Percentiles rank a stretch among this genome's conserved stretches.
These are phyloP conservation scores for Oscheius sp. DNA, from an alignment of 2,888 invertebrate species.

Conservation along the genomic window DNA sequence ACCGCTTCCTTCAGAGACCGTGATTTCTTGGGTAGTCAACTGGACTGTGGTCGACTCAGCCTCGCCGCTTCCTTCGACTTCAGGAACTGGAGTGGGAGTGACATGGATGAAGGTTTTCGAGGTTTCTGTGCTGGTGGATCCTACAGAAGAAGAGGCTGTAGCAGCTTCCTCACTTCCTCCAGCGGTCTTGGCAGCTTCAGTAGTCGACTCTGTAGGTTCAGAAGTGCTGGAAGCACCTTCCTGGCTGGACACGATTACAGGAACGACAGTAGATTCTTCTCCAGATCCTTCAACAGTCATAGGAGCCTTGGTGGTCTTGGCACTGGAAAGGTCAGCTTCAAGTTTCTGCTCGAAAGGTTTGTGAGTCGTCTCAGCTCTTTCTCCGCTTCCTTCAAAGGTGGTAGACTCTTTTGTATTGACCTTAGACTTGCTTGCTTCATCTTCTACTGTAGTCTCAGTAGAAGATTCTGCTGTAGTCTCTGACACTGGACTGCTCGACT, in stretches of 20 bases:
- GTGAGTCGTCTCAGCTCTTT: neutral
- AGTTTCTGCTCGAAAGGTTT: no score
- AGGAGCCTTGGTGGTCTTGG: neutral
- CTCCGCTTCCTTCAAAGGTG: conserved; percentile 26
- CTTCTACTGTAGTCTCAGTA: conserved; percentile 8
- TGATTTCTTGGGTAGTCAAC: neutral
- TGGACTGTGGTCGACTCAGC: neutral
- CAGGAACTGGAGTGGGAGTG: conserved; percentile 1
- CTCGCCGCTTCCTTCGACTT: conserved; percentile 2
- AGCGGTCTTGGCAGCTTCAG: conserved; percentile 1
- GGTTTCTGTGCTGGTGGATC: neutral
- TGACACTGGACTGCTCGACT: no score
- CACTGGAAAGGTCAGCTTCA: neutral
- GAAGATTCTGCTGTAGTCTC: neutral
- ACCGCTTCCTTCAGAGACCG: no score
- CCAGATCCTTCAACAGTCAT: conserved; percentile 17
- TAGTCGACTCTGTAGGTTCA: conserved; percentile 31
- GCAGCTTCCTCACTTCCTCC: neutral
- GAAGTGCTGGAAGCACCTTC: conserved; percentile 7
- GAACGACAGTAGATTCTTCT: neutral
- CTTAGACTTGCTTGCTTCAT: neutral
- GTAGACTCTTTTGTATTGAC: conserved; percentile 29
- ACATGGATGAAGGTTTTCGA: no score
- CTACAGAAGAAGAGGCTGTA: neutral
- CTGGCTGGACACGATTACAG: neutral